These are phyloP conservation scores for Chloromyia formosa DNA, from an alignment of 2,888 invertebrate genomes.

Conservation along the genomic window DNA sequence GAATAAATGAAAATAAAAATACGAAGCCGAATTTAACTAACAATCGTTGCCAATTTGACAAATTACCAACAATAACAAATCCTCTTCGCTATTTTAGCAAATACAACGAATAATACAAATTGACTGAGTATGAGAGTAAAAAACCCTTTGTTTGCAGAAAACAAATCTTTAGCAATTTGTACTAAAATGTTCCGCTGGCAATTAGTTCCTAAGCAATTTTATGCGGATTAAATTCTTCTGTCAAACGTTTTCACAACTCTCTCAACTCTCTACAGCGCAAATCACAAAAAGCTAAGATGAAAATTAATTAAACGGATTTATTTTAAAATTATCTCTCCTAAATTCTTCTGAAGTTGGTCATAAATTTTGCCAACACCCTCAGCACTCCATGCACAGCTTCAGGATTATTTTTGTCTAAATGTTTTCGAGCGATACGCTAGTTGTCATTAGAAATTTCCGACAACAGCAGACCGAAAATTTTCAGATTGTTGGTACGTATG, in stretches of 20 bases:
- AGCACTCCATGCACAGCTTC: neutral
- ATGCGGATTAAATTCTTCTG: slow-evolving; percentile 5
- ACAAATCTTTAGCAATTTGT: no score
- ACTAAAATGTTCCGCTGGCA: no score
- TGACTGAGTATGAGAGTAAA: no score
- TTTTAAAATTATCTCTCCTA: slow-evolving; percentile 23
- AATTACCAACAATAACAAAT: no score
- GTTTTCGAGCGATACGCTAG: slow-evolving; percentile 13
- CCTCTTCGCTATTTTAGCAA: no score
- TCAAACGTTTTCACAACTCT: neutral
- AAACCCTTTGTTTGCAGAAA: no score
- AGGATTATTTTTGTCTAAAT: neutral
- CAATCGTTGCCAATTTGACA: no score
- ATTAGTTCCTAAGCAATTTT: neutral
- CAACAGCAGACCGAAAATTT: neutral
- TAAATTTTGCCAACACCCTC: slow-evolving; percentile 10
- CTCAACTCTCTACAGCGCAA: neutral
- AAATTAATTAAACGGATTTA: slow-evolving; percentile 36
- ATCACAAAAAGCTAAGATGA: slow-evolving; percentile 28
- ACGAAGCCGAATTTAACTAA: no score
- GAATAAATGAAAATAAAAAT: no score
- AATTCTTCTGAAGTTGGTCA: slow-evolving; percentile 25
- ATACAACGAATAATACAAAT: no score
- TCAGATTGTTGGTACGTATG: neutral
- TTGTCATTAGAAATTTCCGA: slow-evolving; percentile 31